phyloP scores from a whole-genome alignment of 2,888 invertebrate species.

The Hanleya hanleyi region DNA sequence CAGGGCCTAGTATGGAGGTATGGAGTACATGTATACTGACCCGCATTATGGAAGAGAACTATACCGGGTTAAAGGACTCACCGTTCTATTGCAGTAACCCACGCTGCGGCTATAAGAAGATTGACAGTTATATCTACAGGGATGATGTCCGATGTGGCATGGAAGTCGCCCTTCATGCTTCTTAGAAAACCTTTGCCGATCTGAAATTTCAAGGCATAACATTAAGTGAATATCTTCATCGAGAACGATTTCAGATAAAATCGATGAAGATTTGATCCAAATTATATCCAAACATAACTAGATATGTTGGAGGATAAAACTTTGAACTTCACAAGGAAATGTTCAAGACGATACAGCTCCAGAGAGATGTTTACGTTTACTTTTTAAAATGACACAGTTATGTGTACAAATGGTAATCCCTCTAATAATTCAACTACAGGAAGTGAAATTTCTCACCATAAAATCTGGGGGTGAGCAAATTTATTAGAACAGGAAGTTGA shows the following conservation, averaged over 20 bases:
- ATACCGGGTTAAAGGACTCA: too few relatives aligned
- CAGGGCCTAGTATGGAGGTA: too few relatives aligned
- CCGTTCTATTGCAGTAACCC: slow-evolving; percentile 77
- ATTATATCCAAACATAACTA: too few relatives aligned
- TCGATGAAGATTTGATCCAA: too few relatives aligned
- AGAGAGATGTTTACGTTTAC: not conserved
- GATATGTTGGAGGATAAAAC: not conserved
- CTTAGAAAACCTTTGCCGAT: slow-evolving; percentile 84
- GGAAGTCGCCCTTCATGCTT: slow-evolving; percentile 84
- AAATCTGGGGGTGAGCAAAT: too few relatives aligned
- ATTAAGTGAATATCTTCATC: not conserved
- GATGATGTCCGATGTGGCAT: slow-evolving; percentile 86
- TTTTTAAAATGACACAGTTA: not conserved
- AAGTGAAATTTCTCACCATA: too few relatives aligned
- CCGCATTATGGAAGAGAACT: too few relatives aligned
- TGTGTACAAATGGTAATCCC: too few relatives aligned
- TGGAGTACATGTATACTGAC: too few relatives aligned
- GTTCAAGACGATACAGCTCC: not conserved
- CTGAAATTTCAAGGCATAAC: not conserved
- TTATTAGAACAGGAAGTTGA: too few relatives aligned
- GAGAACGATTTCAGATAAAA: too few relatives aligned
- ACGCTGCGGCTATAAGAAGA: slow-evolving; percentile 87
- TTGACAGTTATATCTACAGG: slow-evolving; percentile 94
- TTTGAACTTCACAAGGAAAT: not conserved
- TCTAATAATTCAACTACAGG: too few relatives aligned